Base-by-base conservation (phyloP, 2,888 invertebrate genomes). In the Encarsia formosa region DNA sequence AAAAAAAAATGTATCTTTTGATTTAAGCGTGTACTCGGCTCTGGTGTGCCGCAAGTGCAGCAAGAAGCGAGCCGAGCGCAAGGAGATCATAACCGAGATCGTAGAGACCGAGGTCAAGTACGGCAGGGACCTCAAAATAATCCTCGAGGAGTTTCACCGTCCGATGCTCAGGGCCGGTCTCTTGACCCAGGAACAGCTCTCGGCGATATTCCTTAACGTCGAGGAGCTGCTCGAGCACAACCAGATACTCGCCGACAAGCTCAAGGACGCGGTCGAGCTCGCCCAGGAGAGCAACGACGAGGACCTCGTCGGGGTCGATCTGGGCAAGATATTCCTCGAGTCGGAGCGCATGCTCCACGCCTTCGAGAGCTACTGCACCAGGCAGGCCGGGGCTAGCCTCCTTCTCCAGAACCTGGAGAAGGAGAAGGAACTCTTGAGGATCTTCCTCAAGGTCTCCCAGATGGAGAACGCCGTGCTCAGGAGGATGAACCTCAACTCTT, bases 81-180 rank as follows among this genome's bases (percentile, higher is more conserved):
- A 93, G 68, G 94, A 96, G 78, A 95, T 94, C 29, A 88, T 96
- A 45, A 88, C 88, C 4, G 96, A 96, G 78, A 92, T 96, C 56
- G 90, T 94, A 4, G 95, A 96, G 76, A 96, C 96, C 2, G 96
- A 96, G 76, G 87, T 93, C 69, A 96, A 94, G 68, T 96, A 96
- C 70, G 93, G 94, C 18, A 81, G 94, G 47, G 96, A 96, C 74
- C 78, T 96, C 63, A 87, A 89, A 70, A 94, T 96, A 51, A 88
- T 96, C 63, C 79, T 92, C 63, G 94, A 95, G 73, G 95, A 93
- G 74, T 92, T 93, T 72, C 90, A 91, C 71, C 86, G 88, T 66
- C 95, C 95, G 0, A 94, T 96, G 89, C 78, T 92, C 63, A 89
- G 92, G 31, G 94, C 94, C 50, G 94, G 94, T 44, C 79, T 95